Evolutionary conservation across 2,888 invertebrate genomes (phyloP).

Genomic region (Eutolmus rufibarbis): DNA sequence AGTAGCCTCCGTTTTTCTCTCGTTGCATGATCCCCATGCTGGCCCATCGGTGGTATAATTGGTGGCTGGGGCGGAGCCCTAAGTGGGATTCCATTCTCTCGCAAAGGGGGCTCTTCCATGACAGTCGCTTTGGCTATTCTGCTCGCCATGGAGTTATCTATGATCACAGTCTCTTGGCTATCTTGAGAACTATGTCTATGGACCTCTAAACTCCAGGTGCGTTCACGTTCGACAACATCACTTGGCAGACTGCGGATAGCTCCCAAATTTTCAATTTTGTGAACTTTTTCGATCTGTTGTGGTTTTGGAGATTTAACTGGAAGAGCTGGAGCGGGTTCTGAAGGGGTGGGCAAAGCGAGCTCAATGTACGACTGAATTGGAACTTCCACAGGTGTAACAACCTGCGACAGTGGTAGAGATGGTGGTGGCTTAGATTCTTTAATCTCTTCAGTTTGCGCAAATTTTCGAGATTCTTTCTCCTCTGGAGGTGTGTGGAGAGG

Average conservation of each 20-base stretch:
- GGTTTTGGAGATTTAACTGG: conserved; percentile 47
- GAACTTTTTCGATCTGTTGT: conserved; percentile 50
- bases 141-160: conserved; percentile 55
- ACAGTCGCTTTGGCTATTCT: conserved; percentile 51
- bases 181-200: conserved; percentile 63
- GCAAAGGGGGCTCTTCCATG: conserved; percentile 52
- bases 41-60: conserved; percentile 52
- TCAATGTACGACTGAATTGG: neutral
- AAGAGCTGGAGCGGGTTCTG: conserved; percentile 32
- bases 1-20: conserved; percentile 65
- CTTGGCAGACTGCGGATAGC: conserved; percentile 68
- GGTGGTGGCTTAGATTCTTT: conserved; percentile 41
- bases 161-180: conserved; percentile 65
- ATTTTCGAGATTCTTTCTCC: conserved; percentile 64
- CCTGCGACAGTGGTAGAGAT: neutral
- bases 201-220: conserved; percentile 59
- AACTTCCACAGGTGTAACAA: neutral
- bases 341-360: conserved; percentile 27
- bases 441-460: conserved; percentile 46
- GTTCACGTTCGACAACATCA: conserved; percentile 54
- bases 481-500: conserved; percentile 79
- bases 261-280: conserved; percentile 63
- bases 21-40: conserved; percentile 54
- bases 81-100: conserved; percentile 53
- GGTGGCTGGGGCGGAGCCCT: conserved; percentile 49